Base-by-base conservation (phyloP, 1,140 invertebrate species). In the Liolophura sinensis region DNA sequence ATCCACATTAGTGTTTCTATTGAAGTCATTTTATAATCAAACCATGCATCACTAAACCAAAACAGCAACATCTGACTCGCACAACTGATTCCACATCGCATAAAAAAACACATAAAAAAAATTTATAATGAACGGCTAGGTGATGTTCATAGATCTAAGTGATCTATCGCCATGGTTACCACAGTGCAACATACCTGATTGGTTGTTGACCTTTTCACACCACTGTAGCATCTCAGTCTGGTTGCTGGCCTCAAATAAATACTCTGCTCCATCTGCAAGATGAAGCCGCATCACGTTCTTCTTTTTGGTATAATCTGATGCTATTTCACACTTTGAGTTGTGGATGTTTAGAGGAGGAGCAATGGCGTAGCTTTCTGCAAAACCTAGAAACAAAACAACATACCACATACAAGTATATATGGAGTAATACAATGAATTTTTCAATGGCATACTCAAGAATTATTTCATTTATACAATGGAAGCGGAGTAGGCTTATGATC, bases 271-370 rank as follows among this genome's bases (percentile, higher is more conserved):
- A 84, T 99, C 97, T 3, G 90, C 90, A 67, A 93, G 90, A 67
- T 89, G 88, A n/a, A 97, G 80, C 18, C 79, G 65, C 15, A 98
- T 95, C 15, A 97, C 95, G 78, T 97, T 89, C 81, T 96, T 96
- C 79, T 93, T 92, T 82, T 98, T 98, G 0, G 92, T 95, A 81
- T 98, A 99, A 84, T 98, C 94, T 55, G 91, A 89, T 1, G 96
- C 95, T 50, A 91, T 89, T 68, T 82, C 78, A 85, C 93, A 96
- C 54, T 88, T 87, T 1, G 93, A 92, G 70, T 95, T 92, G 68
- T 94, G 90, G 60, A 99, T 92, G 59, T 92, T 93, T 7, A 98
- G 90, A 0, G 96, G 96, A 0, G 96, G 91, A 0, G 93, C 91
- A 0, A 93, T 93, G 85, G 97, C 96, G 73, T 91, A 90, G 67